Conservation (phyloP, 2,888 invertebrate genomes). For the Hydraecia micacea region DNA sequence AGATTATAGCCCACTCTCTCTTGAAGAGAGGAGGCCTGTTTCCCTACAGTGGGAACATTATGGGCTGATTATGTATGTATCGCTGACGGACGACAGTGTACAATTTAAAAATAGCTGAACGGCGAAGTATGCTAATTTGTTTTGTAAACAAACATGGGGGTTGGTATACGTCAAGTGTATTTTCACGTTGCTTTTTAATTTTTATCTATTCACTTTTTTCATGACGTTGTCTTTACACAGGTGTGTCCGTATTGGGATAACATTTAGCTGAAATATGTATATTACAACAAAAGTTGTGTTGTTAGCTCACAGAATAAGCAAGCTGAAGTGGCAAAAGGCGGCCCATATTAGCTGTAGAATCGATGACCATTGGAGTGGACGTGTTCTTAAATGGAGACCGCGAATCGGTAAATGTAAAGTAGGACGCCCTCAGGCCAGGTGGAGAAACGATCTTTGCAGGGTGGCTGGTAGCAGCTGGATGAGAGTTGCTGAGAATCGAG, state of each 20-base stretch:
- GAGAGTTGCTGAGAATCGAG: background rate
- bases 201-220: conserved; percentile 25
- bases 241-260: conserved; percentile 4
- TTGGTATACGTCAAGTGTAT: conserved; percentile 12
- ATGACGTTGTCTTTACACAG: conserved; percentile 31
- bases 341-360: background rate
- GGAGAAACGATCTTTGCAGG: background rate
- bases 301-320: background rate
- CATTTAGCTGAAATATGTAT: conserved; percentile 13
- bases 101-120: conserved; percentile 40
- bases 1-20: background rate
- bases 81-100: background rate
- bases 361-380: background rate
- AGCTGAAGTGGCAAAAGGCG: background rate
- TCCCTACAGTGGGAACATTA: background rate
- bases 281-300: background rate
- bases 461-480: background rate
- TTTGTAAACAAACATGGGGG: conserved; percentile 16
- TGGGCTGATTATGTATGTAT: background rate
- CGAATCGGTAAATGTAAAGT: background rate
- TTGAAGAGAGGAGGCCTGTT: background rate
- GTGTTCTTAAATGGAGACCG: background rate
- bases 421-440: background rate
- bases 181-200: conserved; percentile 4
- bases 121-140: conserved; percentile 29